Base-by-base conservation (phyloP, 2,888 invertebrate species). In the Neuroscelio doddi region DNA sequence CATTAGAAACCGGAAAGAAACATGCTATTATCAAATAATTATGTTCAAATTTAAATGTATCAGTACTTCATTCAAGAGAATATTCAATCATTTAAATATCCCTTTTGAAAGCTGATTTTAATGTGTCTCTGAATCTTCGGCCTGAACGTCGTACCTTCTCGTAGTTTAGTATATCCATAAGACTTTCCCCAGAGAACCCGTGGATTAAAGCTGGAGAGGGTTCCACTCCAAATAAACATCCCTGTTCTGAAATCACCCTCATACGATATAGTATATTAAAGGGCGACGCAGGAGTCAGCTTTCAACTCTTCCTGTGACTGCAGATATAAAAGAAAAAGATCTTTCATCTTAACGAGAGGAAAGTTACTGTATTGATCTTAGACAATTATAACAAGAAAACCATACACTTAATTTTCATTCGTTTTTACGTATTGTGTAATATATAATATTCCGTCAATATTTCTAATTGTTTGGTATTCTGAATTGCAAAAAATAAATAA, bases 201-300 rank as follows among this genome's bases (percentile, higher is more conserved):
- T 52, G 76, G 82, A 82, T 82, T 81, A 82, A 70, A 75, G 76
- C 59, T 78, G 71, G 76, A 82, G 80, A 81, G 74, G 74, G 78
- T 71, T 67, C 79, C 78, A 82, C 82, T 82, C 74, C 80, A 80
- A 82, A 82, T 80, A 82, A 82, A 82, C 82, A 82, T 71, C 78
- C 76, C 79, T 72, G 70, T 74, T 72, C 65, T 58, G 59, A 51
- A 61, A 49, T 66, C 74, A 71, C 73, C 71, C 75, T 75, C 67
- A 64, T 49, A 12, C 50, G 46, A 42, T 55, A 42, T 50, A 64
- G 36, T 17, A 10, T 21, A 24, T 15, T 36, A 47, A 39, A 57
- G 57, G 53, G 62, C 44, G 62, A 47, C 42, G 44, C 26, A 45
- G 47, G 36, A 57, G 57, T 36, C 49, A 61, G 46, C 57, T 56